Conservation (phyloP, 2,113 vertebrate species). For the Hippopotamus amphibius region DNA sequence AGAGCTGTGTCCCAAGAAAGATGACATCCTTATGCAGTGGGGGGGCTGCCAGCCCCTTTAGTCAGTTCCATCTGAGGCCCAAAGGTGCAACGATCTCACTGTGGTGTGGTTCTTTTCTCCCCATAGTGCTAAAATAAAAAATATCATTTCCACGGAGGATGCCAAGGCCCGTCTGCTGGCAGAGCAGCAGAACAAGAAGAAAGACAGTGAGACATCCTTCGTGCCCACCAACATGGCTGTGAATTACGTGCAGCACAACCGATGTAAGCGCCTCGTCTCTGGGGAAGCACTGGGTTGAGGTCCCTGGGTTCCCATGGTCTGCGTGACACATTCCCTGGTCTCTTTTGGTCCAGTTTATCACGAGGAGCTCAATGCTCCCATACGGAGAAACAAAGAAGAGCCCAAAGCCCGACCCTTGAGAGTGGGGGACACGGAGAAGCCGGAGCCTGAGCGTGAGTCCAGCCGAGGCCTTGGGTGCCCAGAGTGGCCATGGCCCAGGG, state of each 20-base stretch:
- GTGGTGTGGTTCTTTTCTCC: not conserved
- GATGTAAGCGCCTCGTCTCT: constrained; percentile 91
- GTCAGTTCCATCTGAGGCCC: not conserved
- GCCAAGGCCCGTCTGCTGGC: constrained; percentile 97
- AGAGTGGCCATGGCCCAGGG: rapidly evolving
- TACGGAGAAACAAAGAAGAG: constrained; percentile 96
- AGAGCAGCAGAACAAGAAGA: constrained; percentile 98
- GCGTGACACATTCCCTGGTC: not conserved
- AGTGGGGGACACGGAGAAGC: constrained; percentile 97
- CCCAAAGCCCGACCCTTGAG: constrained; percentile 96
- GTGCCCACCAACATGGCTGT: constrained; percentile 99
- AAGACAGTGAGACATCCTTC: constrained; percentile 96
- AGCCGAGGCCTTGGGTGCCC: rapidly evolving
- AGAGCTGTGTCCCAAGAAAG: not conserved
- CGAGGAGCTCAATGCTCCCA: constrained; percentile 94
- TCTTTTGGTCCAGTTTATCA: constrained; percentile 92
- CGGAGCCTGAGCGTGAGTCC: constrained; percentile 94
- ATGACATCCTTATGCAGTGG: rapidly evolving
- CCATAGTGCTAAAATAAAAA: constrained; percentile 97
- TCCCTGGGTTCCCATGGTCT: rapidly evolving
- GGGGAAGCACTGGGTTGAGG: rapidly evolving
- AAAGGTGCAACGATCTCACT: not conserved
- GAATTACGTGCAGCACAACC: constrained; percentile 98
- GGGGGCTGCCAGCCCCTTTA: not conserved
- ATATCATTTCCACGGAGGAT: constrained; percentile 97